Percentiles rank a stretch among this genome's conserved stretches.
Evolutionary conservation across 2,113 vertebrate genomes (phyloP).

Genomic region (Psephotus haematonotus): DNA sequence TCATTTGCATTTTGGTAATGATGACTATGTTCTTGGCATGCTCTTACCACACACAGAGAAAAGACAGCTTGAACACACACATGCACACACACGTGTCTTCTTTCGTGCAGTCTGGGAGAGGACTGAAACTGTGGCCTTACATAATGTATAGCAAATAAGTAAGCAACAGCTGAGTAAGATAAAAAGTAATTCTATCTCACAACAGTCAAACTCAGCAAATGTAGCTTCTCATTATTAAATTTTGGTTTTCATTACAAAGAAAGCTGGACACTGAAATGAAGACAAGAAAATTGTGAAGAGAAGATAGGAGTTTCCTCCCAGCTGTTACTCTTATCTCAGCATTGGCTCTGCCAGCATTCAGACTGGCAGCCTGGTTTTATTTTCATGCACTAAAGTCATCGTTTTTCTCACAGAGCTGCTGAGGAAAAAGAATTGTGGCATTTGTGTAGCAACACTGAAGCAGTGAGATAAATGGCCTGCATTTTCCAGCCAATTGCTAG

Average conservation of each 20-base stretch:
- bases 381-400: conserved; percentile 7
- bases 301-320: background rate
- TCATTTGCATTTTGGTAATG: background rate
- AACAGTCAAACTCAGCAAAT: conserved; percentile 1
- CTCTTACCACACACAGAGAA: background rate
- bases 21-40: background rate
- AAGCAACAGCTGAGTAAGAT: background rate
- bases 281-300: background rate
- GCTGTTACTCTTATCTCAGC: background rate
- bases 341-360: background rate
- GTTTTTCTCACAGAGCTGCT: background rate
- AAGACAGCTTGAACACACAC: background rate
- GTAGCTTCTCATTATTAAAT: background rate
- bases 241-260: background rate
- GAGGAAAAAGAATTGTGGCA: background rate
- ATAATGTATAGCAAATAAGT: background rate
- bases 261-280: background rate
- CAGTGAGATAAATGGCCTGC: background rate
- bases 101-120: background rate
- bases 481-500: background rate
- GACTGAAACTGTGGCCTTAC: background rate
- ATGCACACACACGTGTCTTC: background rate
- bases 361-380: conserved; percentile 6
- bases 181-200: conserved; percentile 14
- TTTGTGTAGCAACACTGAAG: background rate